These are phyloP conservation scores for Lerista edwardsae DNA, from an alignment of 2,797 vertebrate genomes.

Conservation along the genomic window DNA sequence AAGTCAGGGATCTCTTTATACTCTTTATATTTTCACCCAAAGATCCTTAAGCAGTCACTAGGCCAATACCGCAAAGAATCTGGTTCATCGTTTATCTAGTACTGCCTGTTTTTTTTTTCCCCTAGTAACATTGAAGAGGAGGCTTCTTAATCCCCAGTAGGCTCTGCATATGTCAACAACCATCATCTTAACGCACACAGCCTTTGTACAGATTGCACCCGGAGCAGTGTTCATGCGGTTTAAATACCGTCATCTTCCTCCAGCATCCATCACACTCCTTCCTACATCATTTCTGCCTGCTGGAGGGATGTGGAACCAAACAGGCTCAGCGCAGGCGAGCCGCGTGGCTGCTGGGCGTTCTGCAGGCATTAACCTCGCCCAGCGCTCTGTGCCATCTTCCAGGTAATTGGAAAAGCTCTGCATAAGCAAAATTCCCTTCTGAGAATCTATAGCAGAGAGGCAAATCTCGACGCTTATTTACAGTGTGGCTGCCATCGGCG, in stretches of 20 bases:
- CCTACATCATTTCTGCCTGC: background rate
- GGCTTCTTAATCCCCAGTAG: background rate
- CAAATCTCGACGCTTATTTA: constrained; percentile 50
- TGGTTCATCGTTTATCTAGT: background rate
- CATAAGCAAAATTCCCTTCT: constrained; percentile 52
- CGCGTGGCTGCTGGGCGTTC: constrained; percentile 39
- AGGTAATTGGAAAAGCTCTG: constrained; percentile 57
- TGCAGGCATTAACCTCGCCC: constrained; percentile 42
- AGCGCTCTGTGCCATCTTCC: constrained; percentile 18
- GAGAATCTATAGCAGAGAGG: constrained; percentile 58
- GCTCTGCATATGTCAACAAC: rapidly evolving
- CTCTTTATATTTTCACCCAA: background rate
- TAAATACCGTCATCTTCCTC: background rate
- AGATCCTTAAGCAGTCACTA: background rate
- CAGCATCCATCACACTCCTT: rapidly evolving
- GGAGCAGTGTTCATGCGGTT: rapidly evolving
- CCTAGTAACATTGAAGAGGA: background rate
- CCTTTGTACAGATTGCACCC: rapidly evolving
- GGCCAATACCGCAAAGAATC: background rate
- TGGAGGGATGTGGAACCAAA: constrained; percentile 23
- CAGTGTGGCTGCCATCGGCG: constrained; percentile 45
- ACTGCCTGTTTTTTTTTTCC: rapidly evolving
- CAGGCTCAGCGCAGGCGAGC: rapidly evolving
- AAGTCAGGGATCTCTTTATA: too few species aligned
- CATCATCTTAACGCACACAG: rapidly evolving